Base-by-base conservation (phyloP, 2,113 vertebrate genomes). In the Engraulis encrasicolus region DNA sequence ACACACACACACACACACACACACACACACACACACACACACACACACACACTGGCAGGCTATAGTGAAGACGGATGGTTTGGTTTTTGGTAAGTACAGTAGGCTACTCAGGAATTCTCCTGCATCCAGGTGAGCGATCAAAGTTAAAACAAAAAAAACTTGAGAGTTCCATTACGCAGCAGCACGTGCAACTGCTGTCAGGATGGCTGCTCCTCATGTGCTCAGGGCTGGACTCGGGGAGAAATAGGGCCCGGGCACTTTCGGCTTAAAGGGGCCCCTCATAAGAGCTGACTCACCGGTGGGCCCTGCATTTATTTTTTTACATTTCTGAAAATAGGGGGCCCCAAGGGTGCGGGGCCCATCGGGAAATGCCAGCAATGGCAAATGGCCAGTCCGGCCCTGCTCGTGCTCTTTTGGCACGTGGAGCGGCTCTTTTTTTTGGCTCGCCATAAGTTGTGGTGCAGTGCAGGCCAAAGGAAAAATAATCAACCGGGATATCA, bases 401-500 rank as follows among this genome's bases (percentile, higher is more conserved):
- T 89, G 85, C 91, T 82, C 15, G 52, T 83, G 88, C 40, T 81
- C 90, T 87, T 86, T 91, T 93, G 91, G 92, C 92, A 88, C 61
- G 11, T 52, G 7, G 81, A 82, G n/a, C n/a, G 78, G 50, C 14
- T 71, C 18, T 78, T 85, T 85, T 71, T 15, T 78, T 85, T 85
- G 90, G 88, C 90, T 89, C 89, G 81, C 88, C 85, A 61, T 88
- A 54, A 82, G 58, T 66, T 87, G 86, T 84, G 87, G n/a, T n/a
- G n/a, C n/a, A n/a, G n/a, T n/a, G n/a, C n/a, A n/a, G 87, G 86
- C 84, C 85, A 88, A 90, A 86, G 82, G 89, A 88, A 83, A 90
- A 89, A 89, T 86, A 89, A 93, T 90, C 89, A 92, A 92, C 92
- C 37, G 19, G n/a, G 34, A 86, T 87, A 93, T 94, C 92, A 93